phyloP scores from a whole-genome alignment of 2,888 invertebrate genomes.

The Drosophila falleni region DNA sequence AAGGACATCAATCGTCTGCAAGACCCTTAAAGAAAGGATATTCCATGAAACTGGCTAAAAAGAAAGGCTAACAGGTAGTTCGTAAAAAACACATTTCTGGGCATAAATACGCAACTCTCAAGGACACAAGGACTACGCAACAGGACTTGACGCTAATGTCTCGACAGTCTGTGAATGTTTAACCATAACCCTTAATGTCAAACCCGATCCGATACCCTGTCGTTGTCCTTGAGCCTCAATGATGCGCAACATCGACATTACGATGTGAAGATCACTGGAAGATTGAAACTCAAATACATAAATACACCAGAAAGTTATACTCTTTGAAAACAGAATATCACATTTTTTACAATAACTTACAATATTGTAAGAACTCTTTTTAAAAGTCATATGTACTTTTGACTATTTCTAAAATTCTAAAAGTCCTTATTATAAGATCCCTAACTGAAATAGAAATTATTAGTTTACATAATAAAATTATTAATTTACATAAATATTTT shows the following conservation, averaged over 20 bases:
- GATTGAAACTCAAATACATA: background rate
- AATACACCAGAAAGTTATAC: background rate
- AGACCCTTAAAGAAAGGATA: conserved; percentile 60
- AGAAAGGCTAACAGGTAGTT: conserved; percentile 64
- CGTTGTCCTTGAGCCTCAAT: conserved; percentile 37
- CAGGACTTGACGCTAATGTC: conserved; percentile 58
- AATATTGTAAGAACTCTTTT: no score
- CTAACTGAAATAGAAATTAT: no score
- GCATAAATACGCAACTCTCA: conserved; percentile 62
- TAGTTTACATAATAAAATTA: no score
- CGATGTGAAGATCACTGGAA: background rate
- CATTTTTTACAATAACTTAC: no score
- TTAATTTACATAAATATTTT: no score
- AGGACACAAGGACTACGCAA: conserved; percentile 48
- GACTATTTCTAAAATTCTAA: background rate
- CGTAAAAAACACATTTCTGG: conserved; percentile 60
- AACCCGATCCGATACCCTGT: conserved; percentile 16
- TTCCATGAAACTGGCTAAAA: conserved; percentile 37
- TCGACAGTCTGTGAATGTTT: conserved; percentile 40
- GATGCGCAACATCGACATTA: background rate
- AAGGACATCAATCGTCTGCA: conserved; percentile 47
- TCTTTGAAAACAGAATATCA: background rate
- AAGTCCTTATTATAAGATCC: no score
- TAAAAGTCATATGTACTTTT: no score
- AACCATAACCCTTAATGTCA: conserved; percentile 63